phyloP scores from a whole-genome alignment of 2,113 vertebrate species.

The Fulica atra region DNA sequence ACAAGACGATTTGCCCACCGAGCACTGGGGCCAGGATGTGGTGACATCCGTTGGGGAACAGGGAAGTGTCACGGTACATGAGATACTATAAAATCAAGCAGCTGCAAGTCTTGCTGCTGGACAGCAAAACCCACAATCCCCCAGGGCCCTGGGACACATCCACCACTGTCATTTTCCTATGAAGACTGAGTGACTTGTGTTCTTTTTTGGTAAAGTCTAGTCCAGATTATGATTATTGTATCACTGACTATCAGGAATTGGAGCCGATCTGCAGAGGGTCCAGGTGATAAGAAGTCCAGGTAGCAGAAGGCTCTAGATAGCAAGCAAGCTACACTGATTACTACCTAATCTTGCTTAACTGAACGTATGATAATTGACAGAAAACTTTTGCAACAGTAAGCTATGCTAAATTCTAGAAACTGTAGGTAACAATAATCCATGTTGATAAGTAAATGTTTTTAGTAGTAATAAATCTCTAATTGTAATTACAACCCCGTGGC shows the following conservation, averaged over 20 bases:
- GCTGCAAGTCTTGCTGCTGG: background rate
- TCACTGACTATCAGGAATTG: background rate
- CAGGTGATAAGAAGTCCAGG: background rate
- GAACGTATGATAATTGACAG: background rate
- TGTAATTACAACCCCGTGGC: background rate
- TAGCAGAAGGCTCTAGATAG: background rate
- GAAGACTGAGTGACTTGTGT: background rate
- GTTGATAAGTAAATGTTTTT: background rate
- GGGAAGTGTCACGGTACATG: background rate
- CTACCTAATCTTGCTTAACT: background rate
- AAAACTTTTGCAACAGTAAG: background rate
- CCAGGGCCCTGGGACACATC: background rate
- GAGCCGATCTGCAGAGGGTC: rapidly evolving
- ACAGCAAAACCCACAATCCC: background rate
- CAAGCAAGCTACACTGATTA: background rate
- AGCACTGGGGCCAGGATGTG: background rate
- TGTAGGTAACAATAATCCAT: background rate
- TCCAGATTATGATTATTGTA: background rate
- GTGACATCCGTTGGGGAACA: background rate
- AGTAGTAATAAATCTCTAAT: background rate
- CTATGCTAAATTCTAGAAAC: background rate
- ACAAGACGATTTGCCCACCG: background rate
- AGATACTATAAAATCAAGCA: background rate
- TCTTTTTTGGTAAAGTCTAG: background rate
- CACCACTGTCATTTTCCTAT: background rate